A percentile compares a stretch with the other conserved stretches of the same genome.
Conservation (phyloP, 2,888 invertebrate genomes). For the Nomada hirtipes region DNA sequence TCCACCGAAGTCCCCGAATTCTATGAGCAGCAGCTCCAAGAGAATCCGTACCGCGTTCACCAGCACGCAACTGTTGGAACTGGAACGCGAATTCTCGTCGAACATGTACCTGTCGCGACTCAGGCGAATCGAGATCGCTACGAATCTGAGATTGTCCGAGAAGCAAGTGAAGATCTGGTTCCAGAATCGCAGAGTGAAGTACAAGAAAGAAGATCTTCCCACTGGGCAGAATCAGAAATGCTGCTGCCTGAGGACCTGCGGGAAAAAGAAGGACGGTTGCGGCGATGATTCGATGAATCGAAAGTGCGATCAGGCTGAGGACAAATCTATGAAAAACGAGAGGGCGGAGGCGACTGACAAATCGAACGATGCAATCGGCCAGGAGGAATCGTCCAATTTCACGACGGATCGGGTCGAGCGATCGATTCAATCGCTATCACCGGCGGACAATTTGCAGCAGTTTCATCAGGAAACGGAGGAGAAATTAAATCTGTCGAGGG, state of each 20-base stretch:
- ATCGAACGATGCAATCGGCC: conserved; percentile 13
- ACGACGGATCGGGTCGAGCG: conserved; percentile 51
- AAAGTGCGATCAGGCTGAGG: conserved; percentile 66
- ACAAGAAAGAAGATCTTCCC: conserved; percentile 94
- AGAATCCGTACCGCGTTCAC: conserved; percentile 97
- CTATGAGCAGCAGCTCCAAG: conserved; percentile 89
- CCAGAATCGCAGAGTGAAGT: conserved; percentile 96
- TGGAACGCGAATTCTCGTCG: conserved; percentile 91
- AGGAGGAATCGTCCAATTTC: conserved; percentile 39
- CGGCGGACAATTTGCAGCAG: conserved; percentile 3
- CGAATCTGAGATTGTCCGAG: conserved; percentile 93
- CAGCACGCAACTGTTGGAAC: conserved; percentile 93
- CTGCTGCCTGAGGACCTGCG: conserved; percentile 85
- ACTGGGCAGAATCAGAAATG: conserved; percentile 83
- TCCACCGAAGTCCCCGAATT: conserved; percentile 84
- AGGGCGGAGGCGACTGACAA: conserved; percentile 49
- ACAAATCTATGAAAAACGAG: conserved; percentile 55
- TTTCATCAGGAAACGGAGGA: conserved; percentile 41
- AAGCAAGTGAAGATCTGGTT: conserved; percentile 99
- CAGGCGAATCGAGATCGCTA: conserved; percentile 96
- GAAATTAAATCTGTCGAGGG: conserved; percentile 56
- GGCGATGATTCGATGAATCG: conserved; percentile 39
- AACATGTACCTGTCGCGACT: conserved; percentile 96
- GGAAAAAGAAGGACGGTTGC: conserved; percentile 79
- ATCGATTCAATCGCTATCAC: conserved; percentile 22